These are phyloP conservation scores for Vidua chalybeata DNA, from an alignment of 2,113 vertebrate species.

Conservation along the genomic window DNA sequence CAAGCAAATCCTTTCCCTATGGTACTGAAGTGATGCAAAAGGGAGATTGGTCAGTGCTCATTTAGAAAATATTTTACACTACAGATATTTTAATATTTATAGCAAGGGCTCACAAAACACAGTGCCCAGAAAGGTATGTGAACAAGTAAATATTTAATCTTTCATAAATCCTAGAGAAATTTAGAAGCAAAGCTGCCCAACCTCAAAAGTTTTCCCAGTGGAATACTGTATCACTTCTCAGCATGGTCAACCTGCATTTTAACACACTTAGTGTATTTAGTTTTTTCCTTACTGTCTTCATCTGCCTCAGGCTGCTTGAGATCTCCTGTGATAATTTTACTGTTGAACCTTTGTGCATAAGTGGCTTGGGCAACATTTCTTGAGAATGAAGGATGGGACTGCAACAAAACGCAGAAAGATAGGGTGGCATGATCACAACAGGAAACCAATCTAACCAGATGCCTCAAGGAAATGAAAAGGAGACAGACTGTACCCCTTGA, in stretches of 20 bases:
- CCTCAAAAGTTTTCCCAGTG: conserved; percentile 40
- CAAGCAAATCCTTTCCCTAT: not conserved
- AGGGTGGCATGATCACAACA: conserved; percentile 24
- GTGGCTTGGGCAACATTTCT: conserved; percentile 52
- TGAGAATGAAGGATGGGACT: conserved; percentile 57
- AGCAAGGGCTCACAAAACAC: not conserved
- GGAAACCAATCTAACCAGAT: conserved; percentile 60
- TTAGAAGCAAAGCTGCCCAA: not conserved
- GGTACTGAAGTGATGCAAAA: not conserved
- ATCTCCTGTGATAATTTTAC: conserved; percentile 59
- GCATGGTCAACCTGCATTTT: conserved; percentile 45
- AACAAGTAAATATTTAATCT: not conserved
- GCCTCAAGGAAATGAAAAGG: conserved; percentile 58
- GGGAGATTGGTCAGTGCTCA: not conserved
- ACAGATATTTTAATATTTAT: not conserved
- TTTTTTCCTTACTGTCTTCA: conserved; percentile 44
- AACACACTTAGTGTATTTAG: conserved; percentile 40
- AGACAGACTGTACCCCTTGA: conserved; percentile 32
- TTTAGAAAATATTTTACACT: not conserved
- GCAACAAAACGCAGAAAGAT: conserved; percentile 54
- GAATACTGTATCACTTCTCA: conserved; percentile 17
- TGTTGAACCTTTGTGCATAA: conserved; percentile 54
- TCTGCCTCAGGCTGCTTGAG: conserved; percentile 54
- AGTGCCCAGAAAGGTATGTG: not conserved
- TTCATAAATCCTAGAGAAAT: not conserved